Conservation (phyloP, 1,140 invertebrate species). For the Bombyx mori region DNA sequence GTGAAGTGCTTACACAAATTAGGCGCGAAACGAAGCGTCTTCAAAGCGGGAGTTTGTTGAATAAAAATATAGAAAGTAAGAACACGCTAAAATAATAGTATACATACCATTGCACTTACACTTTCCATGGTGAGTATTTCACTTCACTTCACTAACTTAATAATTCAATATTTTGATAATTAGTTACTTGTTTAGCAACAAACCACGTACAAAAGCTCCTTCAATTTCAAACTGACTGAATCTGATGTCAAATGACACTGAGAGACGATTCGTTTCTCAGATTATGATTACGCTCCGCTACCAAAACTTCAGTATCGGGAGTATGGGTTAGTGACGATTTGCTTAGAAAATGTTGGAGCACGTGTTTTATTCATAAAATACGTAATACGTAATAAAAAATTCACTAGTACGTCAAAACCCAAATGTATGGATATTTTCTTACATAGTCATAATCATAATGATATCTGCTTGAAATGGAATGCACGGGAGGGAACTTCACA, state of each 20-base stretch:
- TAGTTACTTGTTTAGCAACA: slow-evolving; percentile 6
- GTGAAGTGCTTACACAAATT: too few species aligned
- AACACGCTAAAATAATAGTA: slow-evolving; percentile 21
- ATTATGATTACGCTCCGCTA: too few species aligned
- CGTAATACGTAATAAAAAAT: too few species aligned
- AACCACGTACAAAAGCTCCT: too few species aligned
- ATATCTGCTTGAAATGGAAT: slow-evolving; percentile 6
- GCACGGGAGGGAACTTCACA: background rate
- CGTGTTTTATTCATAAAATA: too few species aligned
- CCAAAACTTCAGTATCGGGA: too few species aligned
- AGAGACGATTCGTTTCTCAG: background rate
- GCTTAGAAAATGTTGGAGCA: too few species aligned
- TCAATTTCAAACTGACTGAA: too few species aligned
- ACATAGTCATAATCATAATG: background rate
- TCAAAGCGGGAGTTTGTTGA: too few species aligned
- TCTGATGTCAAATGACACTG: background rate
- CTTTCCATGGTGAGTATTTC: slow-evolving; percentile 19
- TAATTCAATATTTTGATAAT: slow-evolving; percentile 23
- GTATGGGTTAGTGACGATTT: too few species aligned
- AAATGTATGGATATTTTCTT: background rate
- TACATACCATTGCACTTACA: slow-evolving; percentile 21
- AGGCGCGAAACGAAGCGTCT: too few species aligned
- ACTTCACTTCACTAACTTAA: slow-evolving; percentile 22
- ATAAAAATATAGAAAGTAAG: slow-evolving; percentile 18
- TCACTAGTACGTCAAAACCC: too few species aligned